Conservation (phyloP, 2,113 vertebrate genomes). For the Thunnus maccoyii region DNA sequence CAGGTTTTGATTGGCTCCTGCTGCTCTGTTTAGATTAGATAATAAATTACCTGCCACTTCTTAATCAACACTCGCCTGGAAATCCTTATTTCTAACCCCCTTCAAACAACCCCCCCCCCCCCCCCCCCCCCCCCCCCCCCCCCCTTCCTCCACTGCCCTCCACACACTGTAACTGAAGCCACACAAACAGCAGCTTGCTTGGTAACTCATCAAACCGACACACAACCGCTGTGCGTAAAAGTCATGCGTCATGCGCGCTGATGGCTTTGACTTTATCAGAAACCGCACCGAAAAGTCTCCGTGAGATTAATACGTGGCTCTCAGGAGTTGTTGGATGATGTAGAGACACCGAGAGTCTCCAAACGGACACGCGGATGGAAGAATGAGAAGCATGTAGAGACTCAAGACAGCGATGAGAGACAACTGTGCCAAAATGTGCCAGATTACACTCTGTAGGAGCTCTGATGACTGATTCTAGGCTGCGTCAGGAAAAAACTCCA, state of each 20-base stretch:
- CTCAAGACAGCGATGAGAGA: background rate
- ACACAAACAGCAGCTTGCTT: slow-evolving; percentile 41
- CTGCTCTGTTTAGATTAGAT: slow-evolving; percentile 56
- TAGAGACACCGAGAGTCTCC: background rate
- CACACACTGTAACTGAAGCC: slow-evolving; percentile 18
- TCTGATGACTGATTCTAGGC: too few species aligned
- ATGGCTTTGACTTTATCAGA: background rate
- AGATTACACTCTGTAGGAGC: background rate
- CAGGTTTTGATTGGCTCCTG: slow-evolving; percentile 45
- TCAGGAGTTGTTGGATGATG: background rate
- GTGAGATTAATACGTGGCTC: background rate
- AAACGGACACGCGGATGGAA: background rate
- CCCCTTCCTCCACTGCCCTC: rapidly evolving
- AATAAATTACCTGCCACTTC: slow-evolving; percentile 68
- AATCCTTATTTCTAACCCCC: background rate
- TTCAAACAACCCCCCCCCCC: background rate
- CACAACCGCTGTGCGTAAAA: slow-evolving; percentile 55
- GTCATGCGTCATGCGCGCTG: slow-evolving; percentile 30
- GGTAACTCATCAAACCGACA: slow-evolving; percentile 48
- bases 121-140: too few species aligned
- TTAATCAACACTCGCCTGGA: slow-evolving; percentile 43
- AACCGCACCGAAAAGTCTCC: background rate
- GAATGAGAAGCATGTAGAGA: slow-evolving; percentile 12
- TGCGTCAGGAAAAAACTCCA: background rate
- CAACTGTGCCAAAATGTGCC: slow-evolving; percentile 9